phyloP scores from a whole-genome alignment of 2,888 invertebrate genomes.

The Tholera decimalis region DNA sequence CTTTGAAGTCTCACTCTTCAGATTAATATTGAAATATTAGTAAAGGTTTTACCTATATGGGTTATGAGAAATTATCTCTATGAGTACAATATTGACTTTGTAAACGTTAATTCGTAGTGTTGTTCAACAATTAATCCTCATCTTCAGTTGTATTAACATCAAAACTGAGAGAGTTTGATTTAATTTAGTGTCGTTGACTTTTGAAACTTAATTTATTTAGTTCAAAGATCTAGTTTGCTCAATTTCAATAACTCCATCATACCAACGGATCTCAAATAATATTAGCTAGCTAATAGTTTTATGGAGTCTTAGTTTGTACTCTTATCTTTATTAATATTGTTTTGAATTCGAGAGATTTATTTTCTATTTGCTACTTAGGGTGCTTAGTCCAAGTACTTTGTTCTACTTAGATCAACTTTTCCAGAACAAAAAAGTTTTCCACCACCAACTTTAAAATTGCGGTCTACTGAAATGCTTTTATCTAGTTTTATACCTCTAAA shows the following conservation, averaged over 20 bases:
- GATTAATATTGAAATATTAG: constrained; percentile 61
- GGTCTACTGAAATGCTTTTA: constrained; percentile 8
- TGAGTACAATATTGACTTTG: background rate
- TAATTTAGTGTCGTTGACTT: constrained; percentile 1
- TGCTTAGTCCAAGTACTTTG: background rate
- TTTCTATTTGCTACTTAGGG: background rate
- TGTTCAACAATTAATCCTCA: background rate
- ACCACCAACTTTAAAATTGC: background rate
- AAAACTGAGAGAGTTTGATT: constrained; percentile 1
- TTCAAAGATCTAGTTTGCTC: constrained; percentile 17
- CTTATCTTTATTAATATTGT: constrained; percentile 1
- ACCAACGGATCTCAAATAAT: constrained; percentile 29
- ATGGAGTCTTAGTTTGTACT: constrained; percentile 15
- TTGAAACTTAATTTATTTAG: constrained; percentile 18
- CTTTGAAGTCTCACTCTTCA: constrained; percentile 61
- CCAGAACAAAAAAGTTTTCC: background rate
- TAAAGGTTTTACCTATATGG: constrained; percentile 16
- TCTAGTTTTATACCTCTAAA: constrained; percentile 18
- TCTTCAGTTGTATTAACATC: background rate
- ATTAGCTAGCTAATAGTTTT: constrained; percentile 19
- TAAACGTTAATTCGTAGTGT: too few relatives aligned
- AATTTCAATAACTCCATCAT: constrained; percentile 37
- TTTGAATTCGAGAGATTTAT: background rate
- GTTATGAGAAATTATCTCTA: background rate
- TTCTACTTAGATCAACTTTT: background rate